Base-by-base conservation (phyloP, 2,113 vertebrate genomes). In the Mionectes macconnelli region DNA sequence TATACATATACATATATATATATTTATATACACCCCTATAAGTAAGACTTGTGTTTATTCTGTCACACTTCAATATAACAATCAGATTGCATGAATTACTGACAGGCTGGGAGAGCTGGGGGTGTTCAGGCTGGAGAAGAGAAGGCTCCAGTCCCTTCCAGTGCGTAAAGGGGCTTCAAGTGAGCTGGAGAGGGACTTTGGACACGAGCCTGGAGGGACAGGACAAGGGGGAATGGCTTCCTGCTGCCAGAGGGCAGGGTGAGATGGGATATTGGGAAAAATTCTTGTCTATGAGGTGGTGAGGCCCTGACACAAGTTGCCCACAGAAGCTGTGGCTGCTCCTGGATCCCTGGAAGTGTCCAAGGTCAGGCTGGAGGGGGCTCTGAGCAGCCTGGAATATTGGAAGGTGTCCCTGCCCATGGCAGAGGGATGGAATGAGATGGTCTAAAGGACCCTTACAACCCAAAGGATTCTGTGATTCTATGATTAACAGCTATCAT, bases 351-450 rank as follows among this genome's bases (percentile, higher is more conserved):
- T 82, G 60, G 37, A 0, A 74, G 28, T 67, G 39, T 0, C 39
- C 45, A 5, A 60, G 45, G 39, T 6, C 62, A 45, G 62, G 50
- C 1, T 80, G 62, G 67, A 62, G 0, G 1, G 27, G 4, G 22
- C 18, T 59, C 5, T 37, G 60, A 59, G 8, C 27, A 14, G 0
- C 4, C 8, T 82, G 44, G 33, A 10, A 2, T 0, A 9, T 5
- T 28, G 59, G 44, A 10, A 81, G 12, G 4, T 16, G 22, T 10
- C 9, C 12, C 22, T 50, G 50, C 2, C 1, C 11, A 7, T 13
- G 31, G 31, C 37, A 66, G 5, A 5, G 18, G 3, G 0, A 2
- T 14, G 59, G 14, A 9, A 44, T 7, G 4, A 5, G 19, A 39
- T 6, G 28, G 7, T 14, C 19, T 59, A 16, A n/a, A 45, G 37